Conservation (phyloP, 2,797 vertebrate genomes). For the Sebastes taczanowskii region DNA sequence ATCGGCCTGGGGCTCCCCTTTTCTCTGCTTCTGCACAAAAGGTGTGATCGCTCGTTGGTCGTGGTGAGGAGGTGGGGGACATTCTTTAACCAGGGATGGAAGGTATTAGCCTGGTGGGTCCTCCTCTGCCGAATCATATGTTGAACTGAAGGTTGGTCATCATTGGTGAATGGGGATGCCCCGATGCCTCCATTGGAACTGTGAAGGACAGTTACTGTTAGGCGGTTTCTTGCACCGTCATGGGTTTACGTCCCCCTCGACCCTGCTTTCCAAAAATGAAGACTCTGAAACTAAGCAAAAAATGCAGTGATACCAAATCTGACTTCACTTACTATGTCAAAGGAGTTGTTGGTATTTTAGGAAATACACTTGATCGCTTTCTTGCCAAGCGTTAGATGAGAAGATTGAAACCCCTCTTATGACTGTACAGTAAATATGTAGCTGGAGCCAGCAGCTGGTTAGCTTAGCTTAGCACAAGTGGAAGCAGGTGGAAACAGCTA, state of each 20-base stretch:
- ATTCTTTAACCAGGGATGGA: slow-evolving; percentile 40
- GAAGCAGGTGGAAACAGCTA: background rate
- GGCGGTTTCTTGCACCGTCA: background rate
- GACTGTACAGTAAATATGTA: background rate
- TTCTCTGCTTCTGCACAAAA: slow-evolving; percentile 50
- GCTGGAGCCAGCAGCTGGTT: background rate
- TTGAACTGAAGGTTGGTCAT: slow-evolving; percentile 6
- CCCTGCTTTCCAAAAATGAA: background rate
- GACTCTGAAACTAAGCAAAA: background rate
- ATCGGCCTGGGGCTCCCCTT: slow-evolving; percentile 68
- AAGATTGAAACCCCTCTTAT: background rate
- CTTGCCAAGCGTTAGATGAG: background rate
- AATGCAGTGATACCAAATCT: background rate
- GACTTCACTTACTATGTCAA: background rate
- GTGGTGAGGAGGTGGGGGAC: slow-evolving; percentile 68
- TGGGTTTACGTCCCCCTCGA: background rate
- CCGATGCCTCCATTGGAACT: slow-evolving; percentile 8
- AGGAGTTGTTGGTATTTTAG: background rate
- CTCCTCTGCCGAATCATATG: slow-evolving; percentile 20
- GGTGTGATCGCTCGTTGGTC: slow-evolving; percentile 63
- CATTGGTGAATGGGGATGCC: slow-evolving; percentile 43
- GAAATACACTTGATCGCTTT: background rate
- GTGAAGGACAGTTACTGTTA: slow-evolving; percentile 6
- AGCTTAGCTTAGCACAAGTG: background rate
- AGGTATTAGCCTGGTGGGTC: slow-evolving; percentile 30